Conservation (phyloP, 1,140 invertebrate species). For the Zaprionus davidi region DNA sequence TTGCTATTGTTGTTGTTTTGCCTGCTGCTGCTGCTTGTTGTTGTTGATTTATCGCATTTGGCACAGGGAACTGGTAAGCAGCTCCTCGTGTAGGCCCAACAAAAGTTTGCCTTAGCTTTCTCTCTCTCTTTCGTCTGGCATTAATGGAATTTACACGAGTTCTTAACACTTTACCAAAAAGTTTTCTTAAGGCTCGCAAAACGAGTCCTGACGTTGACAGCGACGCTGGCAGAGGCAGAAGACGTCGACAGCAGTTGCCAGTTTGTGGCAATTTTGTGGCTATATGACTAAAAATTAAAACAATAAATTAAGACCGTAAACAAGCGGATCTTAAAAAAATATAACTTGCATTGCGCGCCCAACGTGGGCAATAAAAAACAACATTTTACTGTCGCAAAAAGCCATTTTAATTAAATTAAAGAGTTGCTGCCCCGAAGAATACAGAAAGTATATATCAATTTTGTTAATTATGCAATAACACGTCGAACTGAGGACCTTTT, state of each 20-base stretch:
- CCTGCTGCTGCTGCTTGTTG: conserved; percentile 10
- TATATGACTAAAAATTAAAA: conserved; percentile 74
- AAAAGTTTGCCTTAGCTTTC: conserved; percentile 12
- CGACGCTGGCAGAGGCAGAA: conserved; percentile 11
- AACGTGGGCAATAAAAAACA: conserved; percentile 17
- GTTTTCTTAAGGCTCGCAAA: conserved; percentile 17
- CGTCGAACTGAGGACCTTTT: conserved; percentile 11
- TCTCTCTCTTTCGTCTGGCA: conserved; percentile 28
- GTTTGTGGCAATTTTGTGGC: conserved; percentile 61
- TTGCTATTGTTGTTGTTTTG: conserved; percentile 33
- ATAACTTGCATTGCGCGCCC: background rate
- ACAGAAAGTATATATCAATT: conserved; percentile 11
- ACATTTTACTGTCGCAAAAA: background rate
- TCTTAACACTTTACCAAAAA: conserved; percentile 71
- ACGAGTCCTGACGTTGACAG: conserved; percentile 14
- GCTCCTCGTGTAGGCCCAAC: conserved; percentile 11
- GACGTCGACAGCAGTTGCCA: conserved; percentile 31
- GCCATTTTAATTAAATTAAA: conserved; percentile 55
- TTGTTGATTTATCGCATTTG: conserved; percentile 66
- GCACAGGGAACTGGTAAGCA: conserved; percentile 25
- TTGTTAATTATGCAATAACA: conserved; percentile 35
- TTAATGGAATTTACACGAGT: conserved; percentile 81
- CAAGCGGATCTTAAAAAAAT: conserved; percentile 22
- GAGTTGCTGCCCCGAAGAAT: background rate
- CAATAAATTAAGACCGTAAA: conserved; percentile 68